phyloP scores from a whole-genome alignment of 1,140 invertebrate species.

The Alviniconcha marisindica region DNA sequence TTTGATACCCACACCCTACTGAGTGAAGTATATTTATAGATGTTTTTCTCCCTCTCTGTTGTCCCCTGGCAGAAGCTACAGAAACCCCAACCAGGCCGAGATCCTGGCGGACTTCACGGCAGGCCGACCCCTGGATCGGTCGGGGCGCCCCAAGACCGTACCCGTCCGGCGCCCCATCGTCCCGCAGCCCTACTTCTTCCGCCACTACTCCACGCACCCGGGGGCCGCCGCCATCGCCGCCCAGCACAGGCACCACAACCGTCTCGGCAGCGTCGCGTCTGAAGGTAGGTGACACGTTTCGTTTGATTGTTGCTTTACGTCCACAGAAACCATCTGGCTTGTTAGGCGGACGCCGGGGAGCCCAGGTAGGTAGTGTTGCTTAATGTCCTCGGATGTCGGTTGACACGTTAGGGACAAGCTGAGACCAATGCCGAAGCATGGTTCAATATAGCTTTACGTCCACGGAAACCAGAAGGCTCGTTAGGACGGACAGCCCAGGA shows the following conservation, averaged over 20 bases:
- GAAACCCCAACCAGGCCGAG: conserved; percentile 62
- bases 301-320: too few relatives aligned
- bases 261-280: too few relatives aligned
- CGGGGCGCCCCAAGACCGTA: conserved; percentile 53
- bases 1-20: too few relatives aligned
- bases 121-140: not conserved
- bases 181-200: conserved; percentile 60
- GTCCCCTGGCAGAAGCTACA: conserved; percentile 61
- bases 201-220: conserved; percentile 46
- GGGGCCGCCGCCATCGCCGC: conserved; percentile 22
- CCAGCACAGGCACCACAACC: not conserved
- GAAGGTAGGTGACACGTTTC: too few relatives aligned
- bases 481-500: too few relatives aligned
- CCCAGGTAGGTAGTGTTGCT: not conserved
- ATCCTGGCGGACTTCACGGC: conserved; percentile 58
- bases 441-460: too few relatives aligned
- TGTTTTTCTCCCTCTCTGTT: not conserved
- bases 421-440: too few relatives aligned
- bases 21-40: not conserved
- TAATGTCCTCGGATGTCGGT: too few relatives aligned
- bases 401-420: too few relatives aligned
- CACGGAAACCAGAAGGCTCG: too few relatives aligned
- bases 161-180: conserved; percentile 53
- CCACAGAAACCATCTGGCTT: too few relatives aligned
- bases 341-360: too few relatives aligned